Evolutionary conservation across 2,113 vertebrate genomes (phyloP).

Genomic region (Aspidoscelis tigris): DNA sequence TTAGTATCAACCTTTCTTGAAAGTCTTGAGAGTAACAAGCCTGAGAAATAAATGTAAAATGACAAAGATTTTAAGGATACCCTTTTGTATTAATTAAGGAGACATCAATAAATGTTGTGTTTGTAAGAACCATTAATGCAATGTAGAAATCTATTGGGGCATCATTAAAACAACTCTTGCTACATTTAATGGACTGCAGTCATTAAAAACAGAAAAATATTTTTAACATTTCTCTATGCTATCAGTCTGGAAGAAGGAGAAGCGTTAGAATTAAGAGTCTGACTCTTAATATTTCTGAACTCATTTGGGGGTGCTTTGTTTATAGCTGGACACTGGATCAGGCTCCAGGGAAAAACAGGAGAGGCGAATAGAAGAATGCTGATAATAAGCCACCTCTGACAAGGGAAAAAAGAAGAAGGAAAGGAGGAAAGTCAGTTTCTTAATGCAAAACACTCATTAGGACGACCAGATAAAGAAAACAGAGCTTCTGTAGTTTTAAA

Average conservation of each 20-base stretch:
- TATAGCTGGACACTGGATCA: neutral
- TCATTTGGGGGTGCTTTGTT: neutral
- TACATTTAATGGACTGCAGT: neutral
- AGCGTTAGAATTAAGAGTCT: neutral
- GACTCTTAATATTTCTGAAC: neutral
- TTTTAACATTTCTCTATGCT: neutral
- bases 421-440: no score
- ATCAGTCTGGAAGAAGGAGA: neutral
- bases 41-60: rapidly evolving
- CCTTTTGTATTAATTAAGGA: conserved; percentile 5
- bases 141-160: neutral
- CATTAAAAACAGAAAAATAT: neutral
- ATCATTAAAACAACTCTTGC: neutral
- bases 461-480: no score
- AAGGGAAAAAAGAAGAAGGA: no score
- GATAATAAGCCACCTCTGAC: no score
- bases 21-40: neutral
- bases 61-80: neutral
- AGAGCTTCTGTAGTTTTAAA: no score
- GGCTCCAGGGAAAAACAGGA: no score
- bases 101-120: neutral
- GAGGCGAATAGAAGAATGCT: no score
- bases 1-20: rapidly evolving
- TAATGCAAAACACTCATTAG: no score
- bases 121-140: neutral